Conservation (phyloP, 2,888 invertebrate genomes). For the Drosophila dives region DNA sequence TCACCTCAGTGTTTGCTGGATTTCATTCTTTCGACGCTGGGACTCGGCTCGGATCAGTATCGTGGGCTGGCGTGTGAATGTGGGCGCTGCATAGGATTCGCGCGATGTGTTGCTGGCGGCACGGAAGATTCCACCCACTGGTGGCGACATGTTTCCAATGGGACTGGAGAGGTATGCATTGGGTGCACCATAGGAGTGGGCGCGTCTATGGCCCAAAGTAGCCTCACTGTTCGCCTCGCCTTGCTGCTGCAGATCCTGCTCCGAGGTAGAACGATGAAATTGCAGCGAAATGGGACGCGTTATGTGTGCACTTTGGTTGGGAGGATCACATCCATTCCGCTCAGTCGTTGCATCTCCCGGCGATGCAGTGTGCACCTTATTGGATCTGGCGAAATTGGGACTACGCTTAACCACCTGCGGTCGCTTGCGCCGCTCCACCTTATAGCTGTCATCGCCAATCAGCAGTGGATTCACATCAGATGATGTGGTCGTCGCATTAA, state of each 20-base stretch:
- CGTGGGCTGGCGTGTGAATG: conserved; percentile 82
- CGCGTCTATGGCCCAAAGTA: conserved; percentile 79
- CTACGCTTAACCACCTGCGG: conserved; percentile 82
- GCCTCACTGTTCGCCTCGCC: conserved; percentile 33
- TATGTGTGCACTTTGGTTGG: conserved; percentile 38
- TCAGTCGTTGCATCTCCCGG: conserved; percentile 15
- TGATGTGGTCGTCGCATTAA: conserved; percentile 37
- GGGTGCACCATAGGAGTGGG: conserved; percentile 83
- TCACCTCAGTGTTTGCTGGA: conserved; percentile 82
- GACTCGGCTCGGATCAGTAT: conserved; percentile 82
- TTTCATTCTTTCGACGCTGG: conserved; percentile 79
- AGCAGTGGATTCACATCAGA: conserved; percentile 83
- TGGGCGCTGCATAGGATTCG: conserved; percentile 84
- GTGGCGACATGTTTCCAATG: conserved; percentile 47
- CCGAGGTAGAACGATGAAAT: conserved; percentile 83
- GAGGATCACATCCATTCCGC: conserved; percentile 16
- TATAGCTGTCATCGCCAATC: conserved; percentile 57
- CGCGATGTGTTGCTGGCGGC: conserved; percentile 77
- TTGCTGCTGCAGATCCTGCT: conserved; percentile 79
- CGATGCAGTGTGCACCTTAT: conserved; percentile 62
- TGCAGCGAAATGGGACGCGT: conserved; percentile 77
- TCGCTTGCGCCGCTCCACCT: conserved; percentile 79
- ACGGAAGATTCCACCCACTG: conserved; percentile 62
- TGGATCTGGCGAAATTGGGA: conserved; percentile 78
- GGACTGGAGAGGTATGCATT: conserved; percentile 71